Evolutionary conservation across 2,797 vertebrate species (phyloP).

Genomic region (Acanthiza pusilla): DNA sequence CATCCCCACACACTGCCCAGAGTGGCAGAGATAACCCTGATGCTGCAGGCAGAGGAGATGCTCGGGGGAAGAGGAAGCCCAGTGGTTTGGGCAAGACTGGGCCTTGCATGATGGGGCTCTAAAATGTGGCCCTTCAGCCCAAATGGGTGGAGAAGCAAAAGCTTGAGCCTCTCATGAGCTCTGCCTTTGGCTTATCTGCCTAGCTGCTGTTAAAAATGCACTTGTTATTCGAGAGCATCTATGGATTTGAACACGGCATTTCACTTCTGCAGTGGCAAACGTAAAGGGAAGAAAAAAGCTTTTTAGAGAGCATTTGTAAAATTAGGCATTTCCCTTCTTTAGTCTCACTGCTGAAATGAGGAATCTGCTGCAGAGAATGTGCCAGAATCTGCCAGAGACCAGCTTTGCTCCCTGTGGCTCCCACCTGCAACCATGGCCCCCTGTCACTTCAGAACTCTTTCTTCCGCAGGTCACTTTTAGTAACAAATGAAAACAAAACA

Average conservation of each 20-base stretch:
- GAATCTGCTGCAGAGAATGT: neutral
- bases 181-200: neutral
- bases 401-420: rapidly evolving
- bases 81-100: neutral
- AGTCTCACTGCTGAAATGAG: neutral
- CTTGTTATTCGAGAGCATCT: neutral
- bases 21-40: neutral
- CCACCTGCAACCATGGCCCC: rapidly evolving
- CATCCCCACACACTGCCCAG: rapidly evolving
- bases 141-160: neutral
- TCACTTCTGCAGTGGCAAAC: neutral
- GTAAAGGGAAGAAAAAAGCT: neutral
- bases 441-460: neutral
- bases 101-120: neutral
- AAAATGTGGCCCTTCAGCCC: neutral
- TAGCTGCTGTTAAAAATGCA: neutral
- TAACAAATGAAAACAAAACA: neutral
- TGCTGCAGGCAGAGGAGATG: neutral
- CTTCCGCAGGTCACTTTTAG: neutral
- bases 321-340: neutral
- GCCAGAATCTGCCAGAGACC: neutral
- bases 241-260: neutral
- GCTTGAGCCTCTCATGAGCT: rapidly evolving
- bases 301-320: neutral
- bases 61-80: neutral